phyloP scores from a whole-genome alignment of 2,797 vertebrate genomes.

The Otus scops region DNA sequence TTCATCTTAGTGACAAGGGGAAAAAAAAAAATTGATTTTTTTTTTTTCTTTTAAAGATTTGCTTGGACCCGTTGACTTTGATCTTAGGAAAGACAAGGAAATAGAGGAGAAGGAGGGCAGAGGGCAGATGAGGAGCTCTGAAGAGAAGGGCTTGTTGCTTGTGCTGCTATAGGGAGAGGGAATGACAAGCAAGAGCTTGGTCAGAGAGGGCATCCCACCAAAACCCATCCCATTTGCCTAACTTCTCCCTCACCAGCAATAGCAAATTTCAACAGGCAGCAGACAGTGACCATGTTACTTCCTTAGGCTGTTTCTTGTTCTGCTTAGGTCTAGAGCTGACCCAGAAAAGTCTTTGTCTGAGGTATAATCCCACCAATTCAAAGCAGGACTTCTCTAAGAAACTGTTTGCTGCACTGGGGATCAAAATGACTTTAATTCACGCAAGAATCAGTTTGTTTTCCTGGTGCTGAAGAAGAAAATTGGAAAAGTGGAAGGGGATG shows the following conservation, averaged over 20 bases:
- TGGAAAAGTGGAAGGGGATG: neutral
- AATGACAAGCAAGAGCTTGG: neutral
- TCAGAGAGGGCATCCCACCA: neutral
- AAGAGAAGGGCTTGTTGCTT: neutral
- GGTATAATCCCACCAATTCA: neutral
- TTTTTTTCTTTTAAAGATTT: neutral
- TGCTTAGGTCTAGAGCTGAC: neutral
- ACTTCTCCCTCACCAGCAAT: fast-evolving
- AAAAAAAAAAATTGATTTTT: neutral
- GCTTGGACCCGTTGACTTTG: neutral
- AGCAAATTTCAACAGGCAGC: neutral
- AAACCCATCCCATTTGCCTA: neutral
- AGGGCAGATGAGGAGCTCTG: neutral
- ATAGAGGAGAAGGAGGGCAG: neutral
- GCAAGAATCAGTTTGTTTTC: neutral
- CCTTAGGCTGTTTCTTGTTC: neutral
- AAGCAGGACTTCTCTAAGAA: neutral
- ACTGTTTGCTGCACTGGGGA: neutral
- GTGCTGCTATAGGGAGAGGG: neutral
- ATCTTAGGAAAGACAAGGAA: neutral
- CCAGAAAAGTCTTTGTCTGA: neutral
- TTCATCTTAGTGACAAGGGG: neutral
- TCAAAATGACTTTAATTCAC: neutral
- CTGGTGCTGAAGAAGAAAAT: neutral
- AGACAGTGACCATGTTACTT: neutral